These are phyloP conservation scores for Eumeta japonica DNA, from an alignment of 1,140 invertebrate species.

Conservation along the genomic window DNA sequence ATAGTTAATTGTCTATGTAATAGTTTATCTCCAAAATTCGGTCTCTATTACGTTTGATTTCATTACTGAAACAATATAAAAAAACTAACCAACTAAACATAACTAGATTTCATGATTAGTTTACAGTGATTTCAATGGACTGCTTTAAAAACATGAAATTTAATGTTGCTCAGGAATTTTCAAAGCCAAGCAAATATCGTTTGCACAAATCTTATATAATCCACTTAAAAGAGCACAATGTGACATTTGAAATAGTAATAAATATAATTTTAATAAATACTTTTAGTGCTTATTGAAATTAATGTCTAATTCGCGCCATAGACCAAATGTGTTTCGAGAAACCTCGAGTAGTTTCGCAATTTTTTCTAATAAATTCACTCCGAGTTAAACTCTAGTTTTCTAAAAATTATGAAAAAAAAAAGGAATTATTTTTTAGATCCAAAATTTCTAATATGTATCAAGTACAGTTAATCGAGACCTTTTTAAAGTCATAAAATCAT, in stretches of 20 bases:
- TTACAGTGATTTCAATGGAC: too few species aligned
- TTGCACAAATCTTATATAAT: too few species aligned
- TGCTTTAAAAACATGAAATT: too few species aligned
- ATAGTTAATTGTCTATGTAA: constrained; percentile 71
- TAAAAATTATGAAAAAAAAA: constrained; percentile 13
- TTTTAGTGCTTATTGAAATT: constrained; percentile 41
- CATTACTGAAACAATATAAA: constrained; percentile 59
- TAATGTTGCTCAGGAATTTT: too few species aligned
- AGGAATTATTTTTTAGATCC: too few species aligned
- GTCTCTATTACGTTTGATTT: constrained; percentile 70
- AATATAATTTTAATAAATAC: too few species aligned
- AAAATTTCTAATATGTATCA: too few species aligned
- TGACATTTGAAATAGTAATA: too few species aligned
- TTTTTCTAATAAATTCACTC: constrained; percentile 71
- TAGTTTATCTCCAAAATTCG: constrained; percentile 82
- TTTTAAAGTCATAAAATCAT: too few species aligned
- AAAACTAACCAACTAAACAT: not conserved
- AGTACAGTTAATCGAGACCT: too few species aligned
- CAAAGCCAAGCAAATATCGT: too few species aligned
- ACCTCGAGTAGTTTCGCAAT: constrained; percentile 71
- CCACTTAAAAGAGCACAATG: too few species aligned
- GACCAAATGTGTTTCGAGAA: constrained; percentile 67
- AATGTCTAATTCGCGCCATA: constrained; percentile 61
- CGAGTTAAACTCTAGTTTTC: constrained; percentile 74
- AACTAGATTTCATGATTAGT: not conserved